Conservation (phyloP, 2,113 vertebrate genomes). For the Meleagris gallopavo region DNA sequence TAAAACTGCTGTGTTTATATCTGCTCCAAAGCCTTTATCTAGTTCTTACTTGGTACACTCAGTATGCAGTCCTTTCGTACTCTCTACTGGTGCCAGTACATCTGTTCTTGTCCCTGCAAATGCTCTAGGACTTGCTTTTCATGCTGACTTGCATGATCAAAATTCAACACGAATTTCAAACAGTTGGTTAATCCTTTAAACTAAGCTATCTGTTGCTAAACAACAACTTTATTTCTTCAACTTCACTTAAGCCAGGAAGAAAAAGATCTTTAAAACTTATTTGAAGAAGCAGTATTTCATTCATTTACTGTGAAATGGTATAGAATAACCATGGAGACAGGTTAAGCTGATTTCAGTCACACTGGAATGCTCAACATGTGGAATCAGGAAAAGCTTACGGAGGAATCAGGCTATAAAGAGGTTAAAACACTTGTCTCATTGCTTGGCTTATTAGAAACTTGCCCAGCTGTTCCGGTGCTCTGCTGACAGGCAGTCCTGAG, state of each 20-base stretch:
- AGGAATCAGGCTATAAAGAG: not conserved
- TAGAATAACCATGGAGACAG: rapidly evolving
- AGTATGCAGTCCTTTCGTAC: not conserved
- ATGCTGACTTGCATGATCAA: not conserved
- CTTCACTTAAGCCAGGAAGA: not conserved
- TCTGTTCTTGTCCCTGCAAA: not conserved
- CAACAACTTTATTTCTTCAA: not conserved
- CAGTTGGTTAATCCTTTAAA: not conserved
- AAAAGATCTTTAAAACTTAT: not conserved
- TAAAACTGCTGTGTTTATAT: not conserved
- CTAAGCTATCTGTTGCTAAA: not conserved
- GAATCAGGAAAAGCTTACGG: not conserved
- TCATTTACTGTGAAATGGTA: not conserved
- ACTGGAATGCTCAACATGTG: not conserved
- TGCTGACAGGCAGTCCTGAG: slow-evolving; percentile 78
- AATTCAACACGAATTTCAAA: not conserved
- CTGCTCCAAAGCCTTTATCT: not conserved
- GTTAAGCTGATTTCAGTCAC: not conserved
- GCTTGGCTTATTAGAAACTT: slow-evolving; percentile 35
- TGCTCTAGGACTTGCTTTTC: not conserved
- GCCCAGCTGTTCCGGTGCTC: slow-evolving; percentile 78
- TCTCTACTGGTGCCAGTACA: not conserved
- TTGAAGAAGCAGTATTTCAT: not conserved
- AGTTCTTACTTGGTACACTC: not conserved
- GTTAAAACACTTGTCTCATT: not conserved